Evolutionary conservation across 2,797 vertebrate genomes (phyloP).

Genomic region (Sarcophilus harrisii): DNA sequence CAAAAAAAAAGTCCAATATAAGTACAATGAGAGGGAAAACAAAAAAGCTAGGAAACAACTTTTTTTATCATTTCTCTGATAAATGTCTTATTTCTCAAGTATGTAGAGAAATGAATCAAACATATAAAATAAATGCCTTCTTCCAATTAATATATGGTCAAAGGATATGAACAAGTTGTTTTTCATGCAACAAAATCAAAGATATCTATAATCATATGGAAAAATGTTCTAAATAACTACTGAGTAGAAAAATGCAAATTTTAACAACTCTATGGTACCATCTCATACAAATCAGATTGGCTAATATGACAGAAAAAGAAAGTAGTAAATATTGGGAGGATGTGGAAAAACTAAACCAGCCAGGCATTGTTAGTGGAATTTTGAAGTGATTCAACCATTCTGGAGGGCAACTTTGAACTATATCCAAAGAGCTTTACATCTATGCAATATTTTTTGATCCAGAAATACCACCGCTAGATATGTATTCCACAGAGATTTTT

Average conservation of each 20-base stretch:
- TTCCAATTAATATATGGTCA: background rate
- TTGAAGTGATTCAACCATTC: background rate
- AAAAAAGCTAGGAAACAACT: no score
- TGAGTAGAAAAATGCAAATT: background rate
- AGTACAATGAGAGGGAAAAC: no score
- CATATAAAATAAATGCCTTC: no score
- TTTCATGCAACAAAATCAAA: background rate
- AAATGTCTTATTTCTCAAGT: no score
- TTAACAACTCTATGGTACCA: background rate
- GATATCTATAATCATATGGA: background rate
- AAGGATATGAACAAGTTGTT: background rate
- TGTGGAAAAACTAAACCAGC: background rate
- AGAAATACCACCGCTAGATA: background rate
- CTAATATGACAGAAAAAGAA: background rate
- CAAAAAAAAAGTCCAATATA: no score
- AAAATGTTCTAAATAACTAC: background rate
- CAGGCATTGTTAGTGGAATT: background rate
- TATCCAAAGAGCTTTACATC: background rate
- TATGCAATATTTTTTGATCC: background rate
- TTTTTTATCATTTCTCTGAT: no score
- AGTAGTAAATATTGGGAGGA: background rate
- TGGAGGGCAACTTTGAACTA: background rate
- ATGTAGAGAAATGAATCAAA: no score
- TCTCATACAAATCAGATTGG: background rate
- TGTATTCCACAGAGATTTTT: no score